Percentiles rank a stretch among this genome's conserved stretches.
Evolutionary conservation across 2,888 invertebrate genomes (phyloP).

Genomic region (Limnephilus marmoratus): DNA sequence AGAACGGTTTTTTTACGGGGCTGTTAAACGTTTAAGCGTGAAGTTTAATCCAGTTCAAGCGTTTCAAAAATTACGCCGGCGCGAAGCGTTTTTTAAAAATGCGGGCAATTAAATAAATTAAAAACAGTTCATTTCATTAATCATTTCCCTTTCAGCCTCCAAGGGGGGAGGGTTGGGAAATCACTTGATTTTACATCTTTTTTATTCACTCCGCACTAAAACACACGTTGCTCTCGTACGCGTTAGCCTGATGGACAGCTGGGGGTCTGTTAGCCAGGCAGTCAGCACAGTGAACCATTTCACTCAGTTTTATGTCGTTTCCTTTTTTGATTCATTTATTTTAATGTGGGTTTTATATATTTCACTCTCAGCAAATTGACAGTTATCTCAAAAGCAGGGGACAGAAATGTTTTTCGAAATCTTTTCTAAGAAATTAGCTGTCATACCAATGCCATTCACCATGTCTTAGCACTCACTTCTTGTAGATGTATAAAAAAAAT

Average conservation of each 20-base stretch:
- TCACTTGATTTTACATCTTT: slow-evolving; percentile 52
- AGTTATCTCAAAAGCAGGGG: neutral
- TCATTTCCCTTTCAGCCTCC: slow-evolving; percentile 47
- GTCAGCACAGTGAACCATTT: neutral
- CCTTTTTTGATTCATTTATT: neutral
- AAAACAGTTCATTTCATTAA: slow-evolving; percentile 50
- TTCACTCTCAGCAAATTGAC: neutral
- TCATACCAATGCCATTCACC: neutral
- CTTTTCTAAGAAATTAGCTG: neutral
- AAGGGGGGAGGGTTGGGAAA: neutral
- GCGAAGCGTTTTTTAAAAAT: slow-evolving; percentile 40
- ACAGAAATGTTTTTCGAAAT: neutral
- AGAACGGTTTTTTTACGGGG: neutral
- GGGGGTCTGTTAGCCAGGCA: slow-evolving; percentile 9
- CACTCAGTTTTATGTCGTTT: neutral
- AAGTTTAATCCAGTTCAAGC: slow-evolving; percentile 15
- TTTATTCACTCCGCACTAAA: slow-evolving; percentile 41
- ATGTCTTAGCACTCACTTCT: neutral
- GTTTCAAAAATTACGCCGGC: slow-evolving; percentile 31
- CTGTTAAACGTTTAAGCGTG: slow-evolving; percentile 19
- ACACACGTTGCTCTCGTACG: slow-evolving; percentile 27
- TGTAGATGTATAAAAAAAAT: too few relatives aligned
- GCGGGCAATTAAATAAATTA: slow-evolving; percentile 34
- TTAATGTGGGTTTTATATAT: neutral
- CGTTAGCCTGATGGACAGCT: slow-evolving; percentile 45